These are phyloP conservation scores for Plebejus anna DNA, from an alignment of 2,888 invertebrate genomes.

Conservation along the genomic window DNA sequence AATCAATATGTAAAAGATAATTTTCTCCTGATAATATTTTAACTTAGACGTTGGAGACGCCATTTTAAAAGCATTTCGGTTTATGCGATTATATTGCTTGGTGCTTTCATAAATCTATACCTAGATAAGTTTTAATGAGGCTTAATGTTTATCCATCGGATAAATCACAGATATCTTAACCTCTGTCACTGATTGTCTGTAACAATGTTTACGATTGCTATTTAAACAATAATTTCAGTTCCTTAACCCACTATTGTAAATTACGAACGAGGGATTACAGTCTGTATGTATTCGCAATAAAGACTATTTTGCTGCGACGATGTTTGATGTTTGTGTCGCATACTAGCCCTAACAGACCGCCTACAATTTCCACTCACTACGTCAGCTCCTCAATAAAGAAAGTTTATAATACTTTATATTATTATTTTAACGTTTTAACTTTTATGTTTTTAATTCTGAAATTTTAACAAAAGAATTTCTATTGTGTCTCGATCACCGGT, in stretches of 20 bases:
- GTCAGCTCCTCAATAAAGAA: conserved; percentile 43
- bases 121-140: conserved; percentile 9
- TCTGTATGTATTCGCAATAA: neutral
- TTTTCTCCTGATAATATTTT: neutral
- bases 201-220: conserved; percentile 14
- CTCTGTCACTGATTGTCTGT: conserved; percentile 15
- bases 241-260: neutral
- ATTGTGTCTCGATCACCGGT: too few species aligned
- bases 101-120: neutral
- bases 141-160: conserved; percentile 7
- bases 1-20: neutral
- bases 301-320: neutral
- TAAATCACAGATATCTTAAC: conserved; percentile 21
- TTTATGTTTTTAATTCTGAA: neutral
- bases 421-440: neutral
- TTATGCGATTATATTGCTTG: neutral
- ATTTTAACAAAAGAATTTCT: neutral
- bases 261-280: neutral
- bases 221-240: conserved; percentile 19
- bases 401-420: conserved; percentile 2
- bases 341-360: conserved; percentile 39
- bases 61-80: neutral
- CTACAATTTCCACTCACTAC: conserved; percentile 42
- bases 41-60: neutral
- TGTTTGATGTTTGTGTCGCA: neutral